Evolutionary conservation across 2,113 vertebrate genomes (phyloP).

Genomic region (Lycocorax pyrrhopterus): DNA sequence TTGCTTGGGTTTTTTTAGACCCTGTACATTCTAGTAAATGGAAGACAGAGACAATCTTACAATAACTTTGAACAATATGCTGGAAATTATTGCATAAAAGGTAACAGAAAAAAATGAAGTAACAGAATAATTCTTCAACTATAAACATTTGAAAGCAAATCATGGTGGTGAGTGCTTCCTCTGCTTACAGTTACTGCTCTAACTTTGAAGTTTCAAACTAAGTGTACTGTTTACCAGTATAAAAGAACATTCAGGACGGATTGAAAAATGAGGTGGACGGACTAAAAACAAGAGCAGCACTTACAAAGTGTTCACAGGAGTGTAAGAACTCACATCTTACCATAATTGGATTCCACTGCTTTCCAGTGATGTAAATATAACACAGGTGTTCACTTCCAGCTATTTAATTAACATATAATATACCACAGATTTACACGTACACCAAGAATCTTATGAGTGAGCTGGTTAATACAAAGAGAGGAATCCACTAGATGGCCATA

Average conservation of each 20-base stretch:
- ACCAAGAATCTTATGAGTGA: background rate
- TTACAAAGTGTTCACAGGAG: background rate
- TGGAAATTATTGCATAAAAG: background rate
- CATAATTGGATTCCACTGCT: background rate
- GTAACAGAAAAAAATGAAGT: background rate
- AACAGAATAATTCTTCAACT: background rate
- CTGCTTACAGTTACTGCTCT: background rate
- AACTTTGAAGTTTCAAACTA: background rate
- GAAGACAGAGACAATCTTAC: background rate
- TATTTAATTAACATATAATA: background rate
- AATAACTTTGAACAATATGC: background rate
- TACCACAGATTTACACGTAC: background rate
- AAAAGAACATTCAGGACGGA: background rate
- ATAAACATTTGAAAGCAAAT: background rate
- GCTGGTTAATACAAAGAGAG: background rate
- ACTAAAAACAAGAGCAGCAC: background rate
- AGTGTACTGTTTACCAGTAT: rapidly evolving
- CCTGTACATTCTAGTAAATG: background rate
- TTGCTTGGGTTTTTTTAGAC: background rate
- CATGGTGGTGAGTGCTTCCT: background rate
- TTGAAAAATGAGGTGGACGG: background rate
- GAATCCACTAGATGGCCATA: background rate
- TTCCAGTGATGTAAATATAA: background rate
- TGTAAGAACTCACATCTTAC: background rate
- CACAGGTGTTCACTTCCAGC: rapidly evolving